Evolutionary conservation across 2,113 vertebrate genomes (phyloP).

Genomic region (Notechis scutatus): DNA sequence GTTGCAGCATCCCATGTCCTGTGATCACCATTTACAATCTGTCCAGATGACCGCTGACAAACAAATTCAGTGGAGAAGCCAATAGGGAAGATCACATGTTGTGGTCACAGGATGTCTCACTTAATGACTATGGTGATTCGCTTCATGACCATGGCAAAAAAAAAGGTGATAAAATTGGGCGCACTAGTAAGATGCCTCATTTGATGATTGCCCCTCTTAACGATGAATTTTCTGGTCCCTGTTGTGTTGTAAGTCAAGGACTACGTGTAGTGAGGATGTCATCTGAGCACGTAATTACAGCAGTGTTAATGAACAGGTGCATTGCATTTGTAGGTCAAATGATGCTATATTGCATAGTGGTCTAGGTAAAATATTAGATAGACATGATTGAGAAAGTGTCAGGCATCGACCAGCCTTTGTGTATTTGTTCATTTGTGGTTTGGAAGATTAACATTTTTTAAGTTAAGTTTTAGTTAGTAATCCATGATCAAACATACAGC

Average conservation of each 20-base stretch:
- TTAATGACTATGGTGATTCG: background rate
- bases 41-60: background rate
- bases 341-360: background rate
- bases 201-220: background rate
- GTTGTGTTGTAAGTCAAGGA: background rate
- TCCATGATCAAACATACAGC: background rate
- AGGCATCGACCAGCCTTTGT: background rate
- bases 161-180: background rate
- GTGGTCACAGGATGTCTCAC: background rate
- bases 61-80: background rate
- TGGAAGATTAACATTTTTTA: background rate
- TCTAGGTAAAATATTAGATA: background rate
- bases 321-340: background rate
- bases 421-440: background rate
- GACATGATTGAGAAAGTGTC: background rate
- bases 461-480: background rate
- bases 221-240: background rate
- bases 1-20: background rate
- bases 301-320: background rate
- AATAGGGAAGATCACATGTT: background rate
- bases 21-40: background rate
- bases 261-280: background rate
- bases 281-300: background rate
- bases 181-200: background rate
- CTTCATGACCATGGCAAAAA: background rate